Percentiles rank a stretch among this genome's conserved stretches.
Evolutionary conservation across 2,888 invertebrate species (phyloP).

Genomic region (Ypsolopha sequella): DNA sequence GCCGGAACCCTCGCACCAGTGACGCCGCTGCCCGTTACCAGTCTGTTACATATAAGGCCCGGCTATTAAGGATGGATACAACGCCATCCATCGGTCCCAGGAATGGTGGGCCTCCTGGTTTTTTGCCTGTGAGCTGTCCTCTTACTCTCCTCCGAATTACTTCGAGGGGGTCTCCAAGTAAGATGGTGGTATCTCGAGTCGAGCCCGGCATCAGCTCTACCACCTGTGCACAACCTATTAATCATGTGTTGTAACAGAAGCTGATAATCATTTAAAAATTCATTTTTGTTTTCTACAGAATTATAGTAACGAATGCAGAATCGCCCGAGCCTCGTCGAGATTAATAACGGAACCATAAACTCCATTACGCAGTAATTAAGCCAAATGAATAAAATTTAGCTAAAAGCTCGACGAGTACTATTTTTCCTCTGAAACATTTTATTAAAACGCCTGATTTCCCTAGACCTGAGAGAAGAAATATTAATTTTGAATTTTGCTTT

Average conservation of each 20-base stretch:
- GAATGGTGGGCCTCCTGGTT: too few species aligned
- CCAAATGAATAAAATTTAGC: slow-evolving; percentile 51
- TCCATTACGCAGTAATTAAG: slow-evolving; percentile 55
- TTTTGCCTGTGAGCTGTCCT: too few species aligned
- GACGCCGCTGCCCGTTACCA: too few species aligned
- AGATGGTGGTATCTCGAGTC: too few species aligned
- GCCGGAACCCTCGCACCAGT: too few species aligned
- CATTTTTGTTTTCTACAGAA: neutral
- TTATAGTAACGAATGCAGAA: neutral
- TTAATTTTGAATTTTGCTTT: neutral
- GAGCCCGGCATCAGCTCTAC: too few species aligned
- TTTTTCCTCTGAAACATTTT: slow-evolving; percentile 29
- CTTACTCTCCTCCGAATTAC: too few species aligned
- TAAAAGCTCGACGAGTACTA: slow-evolving; percentile 33
- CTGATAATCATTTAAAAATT: neutral
- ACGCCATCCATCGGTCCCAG: too few species aligned
- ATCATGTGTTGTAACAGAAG: neutral
- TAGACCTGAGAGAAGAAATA: neutral
- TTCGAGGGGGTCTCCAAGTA: too few species aligned
- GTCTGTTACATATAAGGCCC: too few species aligned
- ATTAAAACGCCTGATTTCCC: slow-evolving; percentile 7
- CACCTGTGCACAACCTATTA: too few species aligned
- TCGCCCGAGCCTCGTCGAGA: slow-evolving; percentile 16
- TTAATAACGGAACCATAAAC: slow-evolving; percentile 52
- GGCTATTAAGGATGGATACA: too few species aligned